These are phyloP conservation scores for Arizona elegans DNA, from an alignment of 2,113 vertebrate genomes.

Conservation along the genomic window DNA sequence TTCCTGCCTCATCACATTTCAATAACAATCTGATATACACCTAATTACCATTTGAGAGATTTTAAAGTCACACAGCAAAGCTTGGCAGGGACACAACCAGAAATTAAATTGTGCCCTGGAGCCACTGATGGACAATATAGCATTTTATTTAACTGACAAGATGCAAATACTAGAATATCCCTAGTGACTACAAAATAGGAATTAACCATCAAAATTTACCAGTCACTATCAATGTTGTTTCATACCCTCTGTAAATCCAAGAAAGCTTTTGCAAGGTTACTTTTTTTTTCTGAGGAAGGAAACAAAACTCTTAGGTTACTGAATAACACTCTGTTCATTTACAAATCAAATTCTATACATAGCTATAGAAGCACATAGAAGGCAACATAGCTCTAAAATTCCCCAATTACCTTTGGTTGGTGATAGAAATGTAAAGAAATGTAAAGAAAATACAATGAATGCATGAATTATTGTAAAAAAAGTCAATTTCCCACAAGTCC, in stretches of 20 bases:
- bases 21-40: slow-evolving; percentile 92
- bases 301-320: background rate
- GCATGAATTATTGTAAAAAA: background rate
- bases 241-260: background rate
- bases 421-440: background rate
- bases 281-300: background rate
- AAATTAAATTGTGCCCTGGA: slow-evolving; percentile 59
- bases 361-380: background rate
- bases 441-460: background rate
- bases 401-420: background rate
- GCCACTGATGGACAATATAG: slow-evolving; percentile 66
- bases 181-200: slow-evolving; percentile 58
- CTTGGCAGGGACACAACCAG: slow-evolving; percentile 49
- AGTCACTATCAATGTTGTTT: slow-evolving; percentile 34
- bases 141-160: slow-evolving; percentile 74
- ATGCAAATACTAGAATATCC: slow-evolving; percentile 12
- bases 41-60: slow-evolving; percentile 86
- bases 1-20: slow-evolving; percentile 72
- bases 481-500: background rate
- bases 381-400: background rate
- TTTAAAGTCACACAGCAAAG: slow-evolving; percentile 69
- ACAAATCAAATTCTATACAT: background rate
- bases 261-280: background rate
- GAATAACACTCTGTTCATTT: background rate
- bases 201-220: slow-evolving; percentile 63